Evolutionary conservation across 2,888 invertebrate species (phyloP), one percentile per base, ranked within the genome.

Genomic region (Halocaridina rubra): DNA sequence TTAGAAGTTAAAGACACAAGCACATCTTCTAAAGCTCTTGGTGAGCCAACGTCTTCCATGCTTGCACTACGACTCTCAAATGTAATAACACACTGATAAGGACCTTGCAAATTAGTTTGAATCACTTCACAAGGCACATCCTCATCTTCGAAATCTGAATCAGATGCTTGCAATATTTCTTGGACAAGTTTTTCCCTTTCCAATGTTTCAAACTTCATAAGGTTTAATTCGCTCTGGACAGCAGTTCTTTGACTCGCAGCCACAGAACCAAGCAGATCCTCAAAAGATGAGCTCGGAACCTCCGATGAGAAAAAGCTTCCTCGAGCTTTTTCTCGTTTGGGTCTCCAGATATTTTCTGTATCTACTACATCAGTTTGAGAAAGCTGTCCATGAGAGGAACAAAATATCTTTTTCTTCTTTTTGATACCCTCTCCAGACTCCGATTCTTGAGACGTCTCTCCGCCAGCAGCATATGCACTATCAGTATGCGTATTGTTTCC

Each of bases 61-160:
- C 88, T 88, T n/a, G 77, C 27, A 32, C 84, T 86, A 24, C 88
- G 76, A 29, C 86, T 86, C 57, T 88, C 88, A 46, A 88, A 86
- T 16, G 88, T 88, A 61, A 88, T 88, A 16, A 88, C 84, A 57
- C 86, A 88, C 5, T 86, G 84, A 80, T 86, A 86, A 33, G 69
- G 72, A 1, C 82, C 87, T 13, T 24, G 74, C 0, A 53, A n/a
- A 30, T 76, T 81, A 2, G 76, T 67, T 5, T 32, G 74, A 10
- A 64, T 79, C n/a, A 39, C 75, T 30, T 76, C 86, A 24, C 59
- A 71, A 10, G 74, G 67, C 16, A 57, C 82, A 57, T 82, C 79
- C n/a, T 86, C 86, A 71, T 80, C 80, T 24, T 82, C 82, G 24
- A 80, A 82, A 57, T 82, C 82, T 22, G 86, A 86, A 33, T 84